Evolutionary conservation across 1,140 invertebrate genomes (phyloP), one percentile per base, ranked within the genome.

Genomic region (Monomorium pharaonis): DNA sequence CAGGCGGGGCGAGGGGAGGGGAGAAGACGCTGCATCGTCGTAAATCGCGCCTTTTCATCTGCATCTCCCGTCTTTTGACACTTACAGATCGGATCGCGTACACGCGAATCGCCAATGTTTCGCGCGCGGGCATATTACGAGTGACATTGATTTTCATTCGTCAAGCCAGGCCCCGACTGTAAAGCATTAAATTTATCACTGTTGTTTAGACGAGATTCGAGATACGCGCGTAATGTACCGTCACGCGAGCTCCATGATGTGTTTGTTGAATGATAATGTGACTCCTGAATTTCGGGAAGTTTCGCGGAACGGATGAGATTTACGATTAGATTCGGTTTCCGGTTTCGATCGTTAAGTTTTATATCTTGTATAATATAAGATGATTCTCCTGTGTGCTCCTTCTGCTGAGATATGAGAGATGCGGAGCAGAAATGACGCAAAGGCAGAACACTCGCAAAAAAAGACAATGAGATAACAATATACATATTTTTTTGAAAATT

Each of bases 21-120:
- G n/a, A n/a, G n/a, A n/a, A n/a, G n/a, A n/a, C n/a, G n/a, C n/a
- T n/a, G 14, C 33, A 16, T 18, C 14, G 7, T 72, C 49, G 37
- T 86, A 86, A 89, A 89, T 89, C 74, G 37, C 83, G 77, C 63
- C 77, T 65, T 67, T 65, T 81, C 63, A 70, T 86, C 84, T 63
- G n/a, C n/a, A n/a, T n/a, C n/a, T 80, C 74, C 24, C 51, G 67
- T 44, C 74, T 86, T 86, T 47, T 87, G 86, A 85, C 77, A 87
- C 42, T 75, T 51, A 77, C 49, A 74, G 47, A 3, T 75, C 84
- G 44, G 44, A 44, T 44, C 0, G 44, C 12, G 12, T 2, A 44
- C 44, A 7, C 12, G 12, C 12, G 60, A 58, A 30, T 67, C 33
- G 21, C 87, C n/a, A 72, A 87, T 62, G 58, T 72, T 49, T 80